phyloP scores from a whole-genome alignment of 2,113 vertebrate species.

The Speoplatyrhinus poulsoni region DNA sequence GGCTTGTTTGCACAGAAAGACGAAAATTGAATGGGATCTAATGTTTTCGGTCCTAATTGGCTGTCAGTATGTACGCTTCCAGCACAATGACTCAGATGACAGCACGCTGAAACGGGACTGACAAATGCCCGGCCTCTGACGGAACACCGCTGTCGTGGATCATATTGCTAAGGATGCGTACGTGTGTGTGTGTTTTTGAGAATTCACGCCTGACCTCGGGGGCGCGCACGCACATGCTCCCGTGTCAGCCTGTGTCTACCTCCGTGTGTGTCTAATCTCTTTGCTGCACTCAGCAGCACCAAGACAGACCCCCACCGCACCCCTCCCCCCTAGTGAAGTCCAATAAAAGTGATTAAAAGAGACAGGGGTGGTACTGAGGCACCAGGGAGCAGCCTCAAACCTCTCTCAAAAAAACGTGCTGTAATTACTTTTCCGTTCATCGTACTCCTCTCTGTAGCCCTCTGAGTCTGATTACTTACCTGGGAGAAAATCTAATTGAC shows the following conservation, averaged over 20 bases:
- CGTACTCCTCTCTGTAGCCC: slow-evolving; percentile 38
- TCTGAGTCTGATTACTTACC: slow-evolving; percentile 69
- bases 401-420: slow-evolving; percentile 48
- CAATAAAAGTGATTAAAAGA: slow-evolving; percentile 66
- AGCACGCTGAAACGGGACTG: slow-evolving; percentile 14
- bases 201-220: no score
- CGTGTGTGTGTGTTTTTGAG: not conserved
- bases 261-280: slow-evolving; percentile 43
- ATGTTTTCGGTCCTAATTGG: slow-evolving; percentile 21
- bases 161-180: slow-evolving; percentile 16
- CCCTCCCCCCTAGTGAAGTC: slow-evolving; percentile 41
- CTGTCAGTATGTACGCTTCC: not conserved
- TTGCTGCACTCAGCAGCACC: slow-evolving; percentile 6
- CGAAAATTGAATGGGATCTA: slow-evolving; percentile 10
- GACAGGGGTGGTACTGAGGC: slow-evolving; percentile 49
- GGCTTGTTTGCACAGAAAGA: slow-evolving; percentile 7
- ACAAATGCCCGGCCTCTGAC: slow-evolving; percentile 3
- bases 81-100: slow-evolving; percentile 7
- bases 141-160: slow-evolving; percentile 38
- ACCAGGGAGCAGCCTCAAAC: slow-evolving; percentile 54
- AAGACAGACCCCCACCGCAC: slow-evolving; percentile 28
- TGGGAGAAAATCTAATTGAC: slow-evolving; percentile 76
- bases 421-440: slow-evolving; percentile 72
- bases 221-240: not conserved
- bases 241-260: slow-evolving; percentile 19